Evolutionary conservation across 2,797 vertebrate genomes (phyloP).

Genomic region (Avahi laniger): DNA sequence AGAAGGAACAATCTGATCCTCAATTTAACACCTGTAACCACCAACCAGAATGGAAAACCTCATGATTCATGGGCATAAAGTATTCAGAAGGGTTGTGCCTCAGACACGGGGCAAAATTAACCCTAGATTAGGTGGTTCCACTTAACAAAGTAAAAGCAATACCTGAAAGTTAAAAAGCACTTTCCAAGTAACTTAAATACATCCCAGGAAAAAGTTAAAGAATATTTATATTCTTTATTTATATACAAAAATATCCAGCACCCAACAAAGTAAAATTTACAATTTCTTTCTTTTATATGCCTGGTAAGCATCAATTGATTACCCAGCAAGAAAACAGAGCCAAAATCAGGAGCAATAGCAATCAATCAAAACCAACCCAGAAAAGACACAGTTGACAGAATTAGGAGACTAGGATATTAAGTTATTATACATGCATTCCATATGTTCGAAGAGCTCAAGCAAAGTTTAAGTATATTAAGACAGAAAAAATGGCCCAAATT

Average conservation of each 20-base stretch:
- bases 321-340: background rate
- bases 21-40: background rate
- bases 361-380: background rate
- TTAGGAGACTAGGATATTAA: background rate
- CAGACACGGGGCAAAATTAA: background rate
- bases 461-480: background rate
- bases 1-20: background rate
- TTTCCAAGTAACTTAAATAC: background rate
- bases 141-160: constrained; percentile 35
- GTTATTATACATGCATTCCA: background rate
- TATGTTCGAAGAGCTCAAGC: background rate
- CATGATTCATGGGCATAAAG: background rate
- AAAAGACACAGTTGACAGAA: background rate
- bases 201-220: background rate
- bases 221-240: background rate
- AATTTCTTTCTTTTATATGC: constrained; percentile 4
- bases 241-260: constrained; percentile 1
- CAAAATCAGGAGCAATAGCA: background rate
- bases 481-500: background rate
- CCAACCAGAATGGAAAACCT: background rate
- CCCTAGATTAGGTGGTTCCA: background rate
- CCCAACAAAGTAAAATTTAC: background rate
- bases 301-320: background rate
- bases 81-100: background rate
- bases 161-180: background rate